phyloP scores from a whole-genome alignment of 2,113 vertebrate genomes.

The Bambusicola thoracicus region DNA sequence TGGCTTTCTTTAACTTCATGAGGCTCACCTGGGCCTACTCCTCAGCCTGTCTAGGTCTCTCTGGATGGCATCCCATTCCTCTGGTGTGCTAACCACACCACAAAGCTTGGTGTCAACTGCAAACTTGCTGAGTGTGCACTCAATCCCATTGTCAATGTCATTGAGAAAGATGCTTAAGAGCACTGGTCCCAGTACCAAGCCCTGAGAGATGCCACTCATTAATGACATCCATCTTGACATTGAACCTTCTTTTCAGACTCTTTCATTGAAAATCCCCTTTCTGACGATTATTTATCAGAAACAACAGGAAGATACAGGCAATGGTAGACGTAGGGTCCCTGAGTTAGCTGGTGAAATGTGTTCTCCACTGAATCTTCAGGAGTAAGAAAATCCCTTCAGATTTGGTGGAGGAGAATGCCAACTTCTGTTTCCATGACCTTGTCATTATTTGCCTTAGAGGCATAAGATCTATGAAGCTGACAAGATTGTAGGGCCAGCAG shows the following conservation, averaged over 20 bases:
- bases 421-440: not conserved
- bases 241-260: not conserved
- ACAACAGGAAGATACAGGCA: not conserved
- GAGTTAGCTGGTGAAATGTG: not conserved
- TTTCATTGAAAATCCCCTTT: not conserved
- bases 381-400: not conserved
- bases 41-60: too few species aligned
- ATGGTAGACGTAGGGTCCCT: fast-evolving
- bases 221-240: too few species aligned
- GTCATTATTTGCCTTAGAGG: not conserved
- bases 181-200: too few species aligned
- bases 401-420: not conserved
- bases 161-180: too few species aligned
- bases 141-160: too few species aligned
- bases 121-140: too few species aligned
- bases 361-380: not conserved
- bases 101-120: too few species aligned
- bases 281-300: not conserved
- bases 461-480: not conserved
- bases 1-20: too few species aligned
- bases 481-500: not conserved
- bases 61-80: too few species aligned
- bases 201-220: too few species aligned
- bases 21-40: too few species aligned
- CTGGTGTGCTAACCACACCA: too few species aligned